phyloP scores from a whole-genome alignment of 2,113 vertebrate species.

The Melanocharis versteri region DNA sequence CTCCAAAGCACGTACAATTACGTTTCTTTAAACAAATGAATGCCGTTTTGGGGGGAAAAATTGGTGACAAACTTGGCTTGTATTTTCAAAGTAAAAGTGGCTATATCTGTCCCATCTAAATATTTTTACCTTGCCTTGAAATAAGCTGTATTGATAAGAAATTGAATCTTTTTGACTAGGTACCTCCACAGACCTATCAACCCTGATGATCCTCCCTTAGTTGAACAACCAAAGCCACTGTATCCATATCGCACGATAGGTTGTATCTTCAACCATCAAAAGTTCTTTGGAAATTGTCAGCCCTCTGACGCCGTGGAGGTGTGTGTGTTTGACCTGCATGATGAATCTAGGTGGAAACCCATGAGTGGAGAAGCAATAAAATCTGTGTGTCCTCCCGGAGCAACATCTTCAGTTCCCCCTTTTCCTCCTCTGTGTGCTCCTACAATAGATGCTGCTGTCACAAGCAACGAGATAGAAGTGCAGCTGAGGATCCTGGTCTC shows the following conservation, averaged over 20 bases:
- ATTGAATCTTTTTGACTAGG: constrained; percentile 63
- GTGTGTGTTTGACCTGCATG: constrained; percentile 88
- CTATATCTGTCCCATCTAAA: background rate
- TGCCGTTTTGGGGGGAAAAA: background rate
- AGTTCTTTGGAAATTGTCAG: constrained; percentile 92
- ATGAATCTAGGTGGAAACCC: constrained; percentile 92
- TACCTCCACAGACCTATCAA: constrained; percentile 86
- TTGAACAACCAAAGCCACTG: constrained; percentile 81
- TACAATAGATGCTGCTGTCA: constrained; percentile 75
- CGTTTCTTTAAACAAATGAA: background rate
- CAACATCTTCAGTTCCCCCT: constrained; percentile 79
- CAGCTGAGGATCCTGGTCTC: constrained; percentile 86
- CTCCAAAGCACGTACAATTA: background rate
- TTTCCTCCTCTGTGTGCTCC: constrained; percentile 86
- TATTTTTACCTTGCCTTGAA: background rate
- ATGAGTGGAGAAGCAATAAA: constrained; percentile 94
- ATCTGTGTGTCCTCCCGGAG: constrained; percentile 86
- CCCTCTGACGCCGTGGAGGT: constrained; percentile 87
- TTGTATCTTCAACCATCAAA: constrained; percentile 92
- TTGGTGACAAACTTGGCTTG: background rate
- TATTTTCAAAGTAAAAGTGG: background rate
- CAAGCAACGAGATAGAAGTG: constrained; percentile 91
- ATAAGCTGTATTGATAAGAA: background rate
- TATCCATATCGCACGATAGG: constrained; percentile 90
- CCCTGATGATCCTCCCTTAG: constrained; percentile 83